Conservation (phyloP, 92 coral and sea anemone genomes). For the Chrysogorgia sp. region DNA sequence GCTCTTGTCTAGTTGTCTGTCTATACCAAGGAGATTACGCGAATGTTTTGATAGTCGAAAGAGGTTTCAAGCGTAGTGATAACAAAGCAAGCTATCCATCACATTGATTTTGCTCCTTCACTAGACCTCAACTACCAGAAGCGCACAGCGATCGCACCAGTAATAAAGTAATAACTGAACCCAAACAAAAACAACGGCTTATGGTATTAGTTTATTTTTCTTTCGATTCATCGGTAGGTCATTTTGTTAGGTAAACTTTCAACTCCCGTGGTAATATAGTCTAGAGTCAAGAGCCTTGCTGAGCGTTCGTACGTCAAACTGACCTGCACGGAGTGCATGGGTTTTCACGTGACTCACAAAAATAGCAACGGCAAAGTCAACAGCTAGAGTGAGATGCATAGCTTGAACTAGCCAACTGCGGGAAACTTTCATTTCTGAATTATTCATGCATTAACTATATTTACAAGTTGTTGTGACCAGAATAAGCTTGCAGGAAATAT, state of each 20-base stretch:
- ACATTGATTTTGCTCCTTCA: neutral
- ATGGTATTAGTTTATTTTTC: conserved; percentile 41
- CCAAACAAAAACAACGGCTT: conserved; percentile 38
- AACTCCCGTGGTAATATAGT: conserved; percentile 32
- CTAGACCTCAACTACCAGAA: neutral
- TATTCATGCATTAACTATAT: no score
- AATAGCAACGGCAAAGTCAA: no score
- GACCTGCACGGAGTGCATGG: no score
- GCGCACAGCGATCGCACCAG: neutral
- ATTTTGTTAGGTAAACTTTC: conserved; percentile 4
- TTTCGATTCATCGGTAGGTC: conserved; percentile 46
- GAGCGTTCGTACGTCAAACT: neutral
- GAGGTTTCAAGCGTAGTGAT: neutral
- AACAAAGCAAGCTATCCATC: neutral
- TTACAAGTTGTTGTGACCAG: no score
- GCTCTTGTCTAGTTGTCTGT: neutral
- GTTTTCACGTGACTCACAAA: no score
- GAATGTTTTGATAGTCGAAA: conserved; percentile 19
- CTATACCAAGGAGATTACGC: neutral
- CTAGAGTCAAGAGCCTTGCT: neutral
- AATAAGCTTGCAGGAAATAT: no score
- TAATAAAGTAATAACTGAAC: neutral
- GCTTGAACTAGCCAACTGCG: no score
- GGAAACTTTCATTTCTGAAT: no score
- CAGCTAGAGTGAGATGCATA: no score